phyloP scores from a whole-genome alignment of 2,888 invertebrate species.

The Leptopterna dolabrata region DNA sequence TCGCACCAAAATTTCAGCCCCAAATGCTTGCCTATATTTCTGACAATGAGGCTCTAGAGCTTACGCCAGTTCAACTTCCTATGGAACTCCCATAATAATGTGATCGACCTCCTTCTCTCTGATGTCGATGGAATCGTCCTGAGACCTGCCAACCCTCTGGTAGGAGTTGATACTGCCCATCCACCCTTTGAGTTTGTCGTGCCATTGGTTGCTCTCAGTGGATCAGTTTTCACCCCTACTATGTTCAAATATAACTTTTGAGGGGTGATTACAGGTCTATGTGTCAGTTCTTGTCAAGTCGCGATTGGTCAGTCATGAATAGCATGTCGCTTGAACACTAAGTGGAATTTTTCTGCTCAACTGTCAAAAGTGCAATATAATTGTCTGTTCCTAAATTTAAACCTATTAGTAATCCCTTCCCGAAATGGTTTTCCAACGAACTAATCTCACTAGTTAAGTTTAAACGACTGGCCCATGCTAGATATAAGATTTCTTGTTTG shows the following conservation, averaged over 20 bases:
- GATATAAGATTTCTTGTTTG: background rate
- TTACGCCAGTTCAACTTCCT: background rate
- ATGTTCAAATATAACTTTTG: background rate
- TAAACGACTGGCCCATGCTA: background rate
- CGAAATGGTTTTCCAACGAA: slow-evolving; percentile 1
- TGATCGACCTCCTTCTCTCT: background rate
- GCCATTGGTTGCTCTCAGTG: background rate
- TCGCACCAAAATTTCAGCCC: background rate
- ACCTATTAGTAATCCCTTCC: background rate
- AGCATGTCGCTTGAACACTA: background rate
- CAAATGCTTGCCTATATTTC: background rate
- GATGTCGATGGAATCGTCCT: too few relatives aligned
- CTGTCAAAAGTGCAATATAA: background rate
- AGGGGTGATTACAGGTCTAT: background rate
- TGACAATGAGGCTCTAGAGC: background rate
- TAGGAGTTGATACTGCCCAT: background rate
- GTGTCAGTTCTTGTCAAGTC: background rate
- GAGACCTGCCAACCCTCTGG: background rate
- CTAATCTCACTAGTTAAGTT: background rate
- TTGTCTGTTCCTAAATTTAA: background rate
- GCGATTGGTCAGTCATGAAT: background rate
- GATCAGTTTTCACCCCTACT: background rate
- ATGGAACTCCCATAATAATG: background rate
- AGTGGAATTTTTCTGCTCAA: background rate
- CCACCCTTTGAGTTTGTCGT: background rate